These are phyloP conservation scores for Platorchestia sp. DNA, from an alignment of 1,140 invertebrate genomes.

Conservation along the genomic window DNA sequence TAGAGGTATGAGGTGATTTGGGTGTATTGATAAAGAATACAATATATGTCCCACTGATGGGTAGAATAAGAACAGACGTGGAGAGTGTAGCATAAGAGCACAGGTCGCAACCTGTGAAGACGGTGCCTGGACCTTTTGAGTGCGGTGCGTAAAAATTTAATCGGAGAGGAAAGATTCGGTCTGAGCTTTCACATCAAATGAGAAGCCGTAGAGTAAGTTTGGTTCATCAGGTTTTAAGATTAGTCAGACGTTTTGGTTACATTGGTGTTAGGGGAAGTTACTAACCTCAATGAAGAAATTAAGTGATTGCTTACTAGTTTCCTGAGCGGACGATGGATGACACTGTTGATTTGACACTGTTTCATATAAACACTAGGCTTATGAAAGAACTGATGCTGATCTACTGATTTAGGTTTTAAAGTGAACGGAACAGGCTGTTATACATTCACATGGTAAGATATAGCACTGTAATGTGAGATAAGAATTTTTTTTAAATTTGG, in stretches of 20 bases:
- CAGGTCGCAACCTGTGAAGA: not conserved
- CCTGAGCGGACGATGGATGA: not conserved
- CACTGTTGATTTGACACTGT: not conserved
- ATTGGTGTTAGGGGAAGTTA: not conserved
- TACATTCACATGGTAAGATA: too few relatives aligned
- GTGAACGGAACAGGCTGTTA: too few relatives aligned
- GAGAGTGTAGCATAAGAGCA: not conserved
- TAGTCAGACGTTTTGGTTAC: not conserved
- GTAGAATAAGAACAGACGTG: not conserved
- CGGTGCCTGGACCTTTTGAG: not conserved
- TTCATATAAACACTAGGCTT: not conserved
- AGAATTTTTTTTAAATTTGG: too few relatives aligned
- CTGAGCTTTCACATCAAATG: not conserved
- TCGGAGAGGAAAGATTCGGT: not conserved
- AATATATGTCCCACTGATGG: not conserved
- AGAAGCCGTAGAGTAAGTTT: not conserved
- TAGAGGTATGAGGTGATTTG: not conserved
- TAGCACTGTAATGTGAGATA: too few relatives aligned
- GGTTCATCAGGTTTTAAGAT: not conserved
- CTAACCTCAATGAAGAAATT: not conserved
- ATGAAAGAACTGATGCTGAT: too few relatives aligned
- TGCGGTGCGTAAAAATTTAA: not conserved
- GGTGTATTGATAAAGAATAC: not conserved
- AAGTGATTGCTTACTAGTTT: not conserved
- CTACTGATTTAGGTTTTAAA: too few relatives aligned